A percentile compares a stretch with the other conserved stretches of the same genome.
phyloP scores from a whole-genome alignment of 2,113 vertebrate species.

The Caranx ignobilis region DNA sequence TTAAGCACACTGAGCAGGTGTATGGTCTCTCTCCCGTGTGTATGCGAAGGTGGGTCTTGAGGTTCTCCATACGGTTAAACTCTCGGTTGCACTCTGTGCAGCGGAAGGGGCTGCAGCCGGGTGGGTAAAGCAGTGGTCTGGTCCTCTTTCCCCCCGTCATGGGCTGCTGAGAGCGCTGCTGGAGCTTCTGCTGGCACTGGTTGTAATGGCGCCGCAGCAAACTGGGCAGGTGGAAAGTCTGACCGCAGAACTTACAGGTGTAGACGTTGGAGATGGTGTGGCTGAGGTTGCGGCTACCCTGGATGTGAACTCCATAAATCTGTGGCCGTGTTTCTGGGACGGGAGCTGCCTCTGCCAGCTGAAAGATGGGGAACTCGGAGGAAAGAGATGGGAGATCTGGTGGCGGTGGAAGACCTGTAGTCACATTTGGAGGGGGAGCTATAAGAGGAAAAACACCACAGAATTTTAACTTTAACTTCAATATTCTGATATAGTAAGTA shows the following conservation, averaged over 20 bases:
- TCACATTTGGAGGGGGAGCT: slow-evolving; percentile 49
- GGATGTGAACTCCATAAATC: slow-evolving; percentile 49
- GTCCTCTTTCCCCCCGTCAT: slow-evolving; percentile 24
- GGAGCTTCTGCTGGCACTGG: slow-evolving; percentile 75
- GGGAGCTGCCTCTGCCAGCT: slow-evolving; percentile 44
- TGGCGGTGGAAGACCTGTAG: slow-evolving; percentile 11
- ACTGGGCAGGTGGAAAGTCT: slow-evolving; percentile 76
- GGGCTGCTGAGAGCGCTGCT: slow-evolving; percentile 57
- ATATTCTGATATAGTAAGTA: too few species aligned
- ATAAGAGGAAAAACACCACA: neutral
- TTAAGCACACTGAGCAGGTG: slow-evolving; percentile 79
- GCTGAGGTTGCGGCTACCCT: slow-evolving; percentile 33
- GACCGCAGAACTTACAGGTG: slow-evolving; percentile 76
- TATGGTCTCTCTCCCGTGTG: slow-evolving; percentile 83
- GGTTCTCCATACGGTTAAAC: slow-evolving; percentile 84
- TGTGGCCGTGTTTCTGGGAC: slow-evolving; percentile 44
- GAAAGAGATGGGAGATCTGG: slow-evolving; percentile 47
- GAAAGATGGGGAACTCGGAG: slow-evolving; percentile 65
- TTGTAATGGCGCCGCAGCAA: slow-evolving; percentile 73
- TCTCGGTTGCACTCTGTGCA: slow-evolving; percentile 79
- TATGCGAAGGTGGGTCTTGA: slow-evolving; percentile 84
- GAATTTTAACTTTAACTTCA: neutral
- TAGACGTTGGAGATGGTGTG: slow-evolving; percentile 17
- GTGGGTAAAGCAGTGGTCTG: slow-evolving; percentile 75
- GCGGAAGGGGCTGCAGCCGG: slow-evolving; percentile 81